phyloP scores from a whole-genome alignment of 30 jellyfish, hydroid and myxozoan genomes.

The Aurelia sp. region DNA sequence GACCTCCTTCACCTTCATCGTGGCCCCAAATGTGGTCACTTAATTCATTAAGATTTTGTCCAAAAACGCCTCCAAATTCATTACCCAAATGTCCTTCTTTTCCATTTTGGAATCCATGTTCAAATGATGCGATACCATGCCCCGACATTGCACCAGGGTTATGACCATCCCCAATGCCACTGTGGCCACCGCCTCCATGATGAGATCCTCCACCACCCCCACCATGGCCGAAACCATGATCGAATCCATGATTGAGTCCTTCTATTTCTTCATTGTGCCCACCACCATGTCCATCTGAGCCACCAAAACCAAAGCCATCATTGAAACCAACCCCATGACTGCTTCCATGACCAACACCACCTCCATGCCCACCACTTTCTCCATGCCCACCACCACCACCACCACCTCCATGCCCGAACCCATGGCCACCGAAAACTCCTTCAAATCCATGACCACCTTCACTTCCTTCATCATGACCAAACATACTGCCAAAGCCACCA shows the following conservation, averaged over 20 bases:
- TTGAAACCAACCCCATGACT: no score
- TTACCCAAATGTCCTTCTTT: constrained; percentile 21
- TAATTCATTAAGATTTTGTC: constrained; percentile 17
- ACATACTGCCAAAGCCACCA: constrained; percentile 21
- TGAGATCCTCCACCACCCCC: constrained; percentile 15
- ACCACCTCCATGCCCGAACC: constrained; percentile 29
- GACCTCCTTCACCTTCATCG: not conserved
- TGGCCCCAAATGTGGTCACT: constrained; percentile 33
- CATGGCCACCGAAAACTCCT: constrained; percentile 53
- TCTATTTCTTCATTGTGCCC: constrained; percentile 32
- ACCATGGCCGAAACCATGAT: constrained; percentile 33
- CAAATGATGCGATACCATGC: constrained; percentile 61
- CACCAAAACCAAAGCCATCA: constrained; percentile 24
- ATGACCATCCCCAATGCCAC: constrained; percentile 24
- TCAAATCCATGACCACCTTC: constrained; percentile 41
- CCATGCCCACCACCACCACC: constrained; percentile 27
- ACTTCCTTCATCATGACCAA: constrained; percentile 17
- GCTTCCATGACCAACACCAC: not conserved
- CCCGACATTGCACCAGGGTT: constrained; percentile 1
- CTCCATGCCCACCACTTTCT: constrained; percentile 39
- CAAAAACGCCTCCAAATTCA: constrained; percentile 48
- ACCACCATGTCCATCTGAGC: constrained; percentile 33
- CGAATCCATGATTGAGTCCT: constrained; percentile 30
- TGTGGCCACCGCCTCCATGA: constrained; percentile 31
- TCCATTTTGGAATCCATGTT: constrained; percentile 41